Evolutionary conservation across 2,113 vertebrate species (phyloP), one percentile per base, ranked within the genome.

Genomic region (Tretioscincus oriximinensis): DNA sequence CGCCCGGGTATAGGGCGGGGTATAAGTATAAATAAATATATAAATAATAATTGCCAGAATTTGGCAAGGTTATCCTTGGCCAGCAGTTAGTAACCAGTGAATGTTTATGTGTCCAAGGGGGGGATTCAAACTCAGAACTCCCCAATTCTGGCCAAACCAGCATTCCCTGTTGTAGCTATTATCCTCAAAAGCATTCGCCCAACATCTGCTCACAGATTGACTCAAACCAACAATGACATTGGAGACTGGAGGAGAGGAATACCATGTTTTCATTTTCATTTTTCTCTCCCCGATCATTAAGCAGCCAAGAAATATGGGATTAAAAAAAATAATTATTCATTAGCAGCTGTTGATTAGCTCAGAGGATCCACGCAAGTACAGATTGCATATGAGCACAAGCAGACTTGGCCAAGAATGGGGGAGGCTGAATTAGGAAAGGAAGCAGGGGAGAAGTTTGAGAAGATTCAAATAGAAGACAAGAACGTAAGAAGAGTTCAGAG

Each of bases 301-400:
- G 82, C 84, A 85, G 82, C 88, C 89, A 76, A 87, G 90, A 0
- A 51, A 20, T 28, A 9, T 21, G 26, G 18, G 9, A 26, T 26
- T 70, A 31, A 18, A 5, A 80, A 80, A 61, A 84, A 72, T 87
- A 41, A 41, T 41, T 41, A 85, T 86, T 89, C 87, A 86, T 88
- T 87, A 81, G 89, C 82, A 88, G 67, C 88, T 89, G 89, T 70
- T 90, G 24, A 58, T 84, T 76, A 84, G 71, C 63, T 0, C 0
- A 5, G 80, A 74, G 83, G 73, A 71, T 54, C 28, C 65, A 12
- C 14, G 73, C 60, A 65, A 76, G 73, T 88, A 73, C 69, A 51
- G 78, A 81, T 84, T 82, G 90, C 85, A 81, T 85, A 81, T 76
- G 35, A n/a, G 2, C 31, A 67, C 8, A n/a, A 28, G 26, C 51